Evolutionary conservation across 2,797 vertebrate species (phyloP).

Genomic region (Rhyacichthys aspro): DNA sequence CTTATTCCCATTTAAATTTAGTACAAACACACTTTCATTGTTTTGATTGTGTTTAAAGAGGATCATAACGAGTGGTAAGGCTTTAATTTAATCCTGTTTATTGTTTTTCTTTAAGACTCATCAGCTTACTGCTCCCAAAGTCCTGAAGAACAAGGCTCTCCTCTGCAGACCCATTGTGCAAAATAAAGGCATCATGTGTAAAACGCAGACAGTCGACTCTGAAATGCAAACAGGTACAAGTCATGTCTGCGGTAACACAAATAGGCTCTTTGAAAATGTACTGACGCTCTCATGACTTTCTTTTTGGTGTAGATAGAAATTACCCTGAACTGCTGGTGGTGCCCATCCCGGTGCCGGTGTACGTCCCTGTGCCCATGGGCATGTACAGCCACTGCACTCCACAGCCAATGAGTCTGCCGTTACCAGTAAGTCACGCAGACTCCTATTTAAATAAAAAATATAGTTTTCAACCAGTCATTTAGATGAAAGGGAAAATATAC

Average conservation of each 20-base stretch:
- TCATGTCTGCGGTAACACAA: no score
- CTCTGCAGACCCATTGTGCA: conserved; percentile 94
- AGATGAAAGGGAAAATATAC: no score
- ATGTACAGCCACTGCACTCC: conserved; percentile 94
- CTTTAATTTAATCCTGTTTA: not conserved
- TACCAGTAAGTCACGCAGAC: conserved; percentile 85
- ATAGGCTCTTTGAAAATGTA: not conserved
- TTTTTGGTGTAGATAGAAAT: conserved; percentile 53
- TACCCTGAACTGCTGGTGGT: conserved; percentile 84
- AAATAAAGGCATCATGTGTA: conserved; percentile 94
- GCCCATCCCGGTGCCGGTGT: conserved; percentile 94
- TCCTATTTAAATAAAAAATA: no score
- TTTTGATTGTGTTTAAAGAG: no score
- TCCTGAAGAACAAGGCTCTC: conserved; percentile 96
- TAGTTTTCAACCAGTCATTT: no score
- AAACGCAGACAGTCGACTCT: conserved; percentile 86
- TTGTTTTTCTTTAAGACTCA: conserved; percentile 75
- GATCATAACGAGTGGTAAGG: no score
- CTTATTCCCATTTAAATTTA: no score
- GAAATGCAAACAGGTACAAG: conserved; percentile 90
- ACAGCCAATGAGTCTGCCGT: conserved; percentile 86
- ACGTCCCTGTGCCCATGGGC: conserved; percentile 91
- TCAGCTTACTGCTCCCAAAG: conserved; percentile 78
- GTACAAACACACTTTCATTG: no score
- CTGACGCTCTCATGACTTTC: no score